Percentiles rank a stretch among this genome's conserved stretches.
These are phyloP conservation scores for Choristoneura rosaceana DNA, from an alignment of 2,888 invertebrate species.

Conservation along the genomic window DNA sequence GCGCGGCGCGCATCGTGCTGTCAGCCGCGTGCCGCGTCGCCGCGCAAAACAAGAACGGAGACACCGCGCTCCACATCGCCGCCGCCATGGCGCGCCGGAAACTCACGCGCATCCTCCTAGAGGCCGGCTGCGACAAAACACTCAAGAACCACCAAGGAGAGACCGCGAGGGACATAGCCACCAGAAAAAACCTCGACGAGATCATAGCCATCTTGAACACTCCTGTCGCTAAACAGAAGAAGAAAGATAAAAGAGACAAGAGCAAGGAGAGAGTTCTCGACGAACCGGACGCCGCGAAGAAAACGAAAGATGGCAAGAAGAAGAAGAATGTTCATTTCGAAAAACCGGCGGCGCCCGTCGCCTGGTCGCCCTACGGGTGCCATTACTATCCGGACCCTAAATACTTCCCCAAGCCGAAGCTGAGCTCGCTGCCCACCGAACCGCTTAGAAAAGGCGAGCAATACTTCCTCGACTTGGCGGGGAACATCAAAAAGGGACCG, in stretches of 20 bases:
- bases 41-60: constrained; percentile 97
- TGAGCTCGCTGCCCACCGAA: constrained; percentile 94
- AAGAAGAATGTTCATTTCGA: constrained; percentile 85
- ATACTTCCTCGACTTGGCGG: constrained; percentile 97
- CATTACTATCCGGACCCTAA: constrained; percentile 95
- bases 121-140: constrained; percentile 91
- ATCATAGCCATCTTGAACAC: constrained; percentile 92
- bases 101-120: constrained; percentile 94
- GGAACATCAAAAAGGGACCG: constrained; percentile 97
- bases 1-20: constrained; percentile 96
- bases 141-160: constrained; percentile 94
- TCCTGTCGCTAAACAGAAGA: constrained; percentile 79
- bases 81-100: constrained; percentile 97
- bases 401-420: constrained; percentile 93
- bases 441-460: constrained; percentile 95
- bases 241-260: constrained; percentile 72
- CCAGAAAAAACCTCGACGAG: constrained; percentile 93
- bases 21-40: constrained; percentile 95
- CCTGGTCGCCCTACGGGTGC: constrained; percentile 96
- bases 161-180: constrained; percentile 95
- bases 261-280: constrained; percentile 84
- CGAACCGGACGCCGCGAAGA: constrained; percentile 81
- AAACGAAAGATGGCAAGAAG: constrained; percentile 73
- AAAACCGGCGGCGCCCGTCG: constrained; percentile 75
- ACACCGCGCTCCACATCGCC: constrained; percentile 96